Percentiles rank a stretch among this genome's conserved stretches.
Evolutionary conservation across 2,888 invertebrate genomes (phyloP).

Genomic region (Phaonia tiefii): DNA sequence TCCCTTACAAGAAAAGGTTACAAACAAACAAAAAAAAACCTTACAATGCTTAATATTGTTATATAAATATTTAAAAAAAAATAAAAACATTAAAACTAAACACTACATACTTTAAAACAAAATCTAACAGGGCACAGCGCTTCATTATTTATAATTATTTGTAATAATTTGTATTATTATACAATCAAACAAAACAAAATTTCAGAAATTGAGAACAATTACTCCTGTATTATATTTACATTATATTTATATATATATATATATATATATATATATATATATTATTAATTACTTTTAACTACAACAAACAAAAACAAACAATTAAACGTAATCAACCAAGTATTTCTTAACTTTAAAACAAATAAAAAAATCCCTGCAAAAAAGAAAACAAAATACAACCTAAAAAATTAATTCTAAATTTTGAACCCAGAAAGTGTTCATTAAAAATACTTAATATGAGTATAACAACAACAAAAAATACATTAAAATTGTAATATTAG

Average conservation of each 20-base stretch:
- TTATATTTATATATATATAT: too few relatives aligned
- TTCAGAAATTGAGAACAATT: slow-evolving; percentile 32
- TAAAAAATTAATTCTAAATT: slow-evolving; percentile 66
- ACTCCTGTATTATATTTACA: slow-evolving; percentile 64
- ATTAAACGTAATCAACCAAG: slow-evolving; percentile 33
- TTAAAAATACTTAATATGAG: slow-evolving; percentile 70
- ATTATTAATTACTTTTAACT: slow-evolving; percentile 54
- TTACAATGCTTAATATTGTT: slow-evolving; percentile 63
- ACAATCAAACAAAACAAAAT: too few relatives aligned
- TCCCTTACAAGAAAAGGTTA: slow-evolving; percentile 29
- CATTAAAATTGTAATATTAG: slow-evolving; percentile 27
- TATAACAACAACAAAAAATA: slow-evolving; percentile 42
- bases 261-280: too few relatives aligned
- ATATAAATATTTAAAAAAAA: slow-evolving; percentile 54
- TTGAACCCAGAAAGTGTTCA: slow-evolving; percentile 79
- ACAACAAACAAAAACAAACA: slow-evolving; percentile 34
- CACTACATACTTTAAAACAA: slow-evolving; percentile 35
- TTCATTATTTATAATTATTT: slow-evolving; percentile 61
- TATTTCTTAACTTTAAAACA: slow-evolving; percentile 53
- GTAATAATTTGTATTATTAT: slow-evolving; percentile 45
- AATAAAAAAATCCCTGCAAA: slow-evolving; percentile 16
- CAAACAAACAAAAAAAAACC: slow-evolving; percentile 29
- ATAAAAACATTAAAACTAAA: slow-evolving; percentile 38
- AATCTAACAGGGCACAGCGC: slow-evolving; percentile 68
- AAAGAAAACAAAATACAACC: slow-evolving; percentile 53